phyloP scores from a whole-genome alignment of 2,888 invertebrate genomes.

The Agonopterix subpropinquella region DNA sequence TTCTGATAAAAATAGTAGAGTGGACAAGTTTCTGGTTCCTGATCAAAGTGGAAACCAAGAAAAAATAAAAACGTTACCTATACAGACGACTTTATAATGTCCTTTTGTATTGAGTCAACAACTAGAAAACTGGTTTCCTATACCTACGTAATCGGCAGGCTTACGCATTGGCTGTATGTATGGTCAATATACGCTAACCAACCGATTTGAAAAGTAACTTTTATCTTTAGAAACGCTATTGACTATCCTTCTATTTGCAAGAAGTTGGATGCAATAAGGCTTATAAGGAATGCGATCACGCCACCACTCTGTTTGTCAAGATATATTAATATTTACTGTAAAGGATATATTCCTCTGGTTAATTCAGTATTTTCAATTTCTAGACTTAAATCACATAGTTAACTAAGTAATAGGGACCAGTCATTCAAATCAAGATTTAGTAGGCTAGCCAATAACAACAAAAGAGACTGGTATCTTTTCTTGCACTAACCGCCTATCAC shows the following conservation, averaged over 20 bases:
- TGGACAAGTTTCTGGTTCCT: too few species aligned
- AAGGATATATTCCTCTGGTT: not conserved
- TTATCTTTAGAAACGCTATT: constrained; percentile 11
- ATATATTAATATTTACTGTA: not conserved
- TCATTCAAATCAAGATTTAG: too few species aligned
- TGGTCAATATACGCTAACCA: constrained; percentile 33
- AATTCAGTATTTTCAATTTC: not conserved
- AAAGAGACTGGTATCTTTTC: too few species aligned
- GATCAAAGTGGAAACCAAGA: not conserved
- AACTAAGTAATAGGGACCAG: too few species aligned
- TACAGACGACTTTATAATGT: constrained; percentile 9
- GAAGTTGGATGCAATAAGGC: not conserved
- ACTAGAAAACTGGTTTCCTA: constrained; percentile 33
- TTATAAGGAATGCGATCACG: constrained; percentile 29
- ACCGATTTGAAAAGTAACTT: constrained; percentile 24
- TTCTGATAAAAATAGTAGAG: too few species aligned
- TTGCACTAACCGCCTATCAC: too few species aligned
- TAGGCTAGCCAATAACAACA: too few species aligned
- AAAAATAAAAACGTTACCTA: not conserved
- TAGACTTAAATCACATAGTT: too few species aligned
- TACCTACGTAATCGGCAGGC: constrained; percentile 22
- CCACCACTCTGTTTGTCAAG: constrained; percentile 16
- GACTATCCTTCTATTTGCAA: constrained; percentile 3
- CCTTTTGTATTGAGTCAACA: constrained; percentile 37
- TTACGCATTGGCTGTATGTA: constrained; percentile 20